These are phyloP conservation scores for Vulpes lagopus DNA, from an alignment of 2,113 vertebrate species.

Conservation along the genomic window DNA sequence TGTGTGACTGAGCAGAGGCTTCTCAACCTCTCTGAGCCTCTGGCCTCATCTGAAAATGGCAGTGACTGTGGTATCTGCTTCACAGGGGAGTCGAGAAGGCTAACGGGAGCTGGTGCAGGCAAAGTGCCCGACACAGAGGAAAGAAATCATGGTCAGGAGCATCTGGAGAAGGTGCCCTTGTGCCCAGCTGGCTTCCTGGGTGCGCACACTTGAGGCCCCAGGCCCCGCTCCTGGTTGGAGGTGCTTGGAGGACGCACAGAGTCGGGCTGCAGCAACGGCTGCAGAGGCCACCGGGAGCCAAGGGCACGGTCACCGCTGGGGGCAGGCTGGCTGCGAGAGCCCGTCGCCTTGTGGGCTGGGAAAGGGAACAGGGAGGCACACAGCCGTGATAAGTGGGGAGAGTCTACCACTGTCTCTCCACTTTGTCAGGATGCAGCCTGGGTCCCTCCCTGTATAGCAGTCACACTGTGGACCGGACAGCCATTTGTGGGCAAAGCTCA, in stretches of 20 bases:
- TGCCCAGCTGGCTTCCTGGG: not conserved
- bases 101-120: accelerated
- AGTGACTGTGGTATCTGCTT: accelerated
- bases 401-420: no score
- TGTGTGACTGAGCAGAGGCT: not conserved
- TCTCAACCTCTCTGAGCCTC: not conserved
- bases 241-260: not conserved
- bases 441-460: accelerated
- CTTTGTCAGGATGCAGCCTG: not conserved
- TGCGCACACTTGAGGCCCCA: not conserved
- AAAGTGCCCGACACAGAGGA: accelerated
- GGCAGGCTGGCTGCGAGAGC: not conserved
- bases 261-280: accelerated
- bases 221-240: not conserved
- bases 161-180: not conserved
- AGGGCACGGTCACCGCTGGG: accelerated
- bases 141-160: accelerated
- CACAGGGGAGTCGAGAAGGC: not conserved
- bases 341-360: accelerated
- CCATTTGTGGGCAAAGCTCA: not conserved
- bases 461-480: not conserved
- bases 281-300: accelerated
- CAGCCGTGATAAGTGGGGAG: accelerated
- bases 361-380: accelerated
- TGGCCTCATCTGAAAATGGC: not conserved